Evolutionary conservation across 2,888 invertebrate species (phyloP).

Genomic region (Scotopteryx bipunctaria): DNA sequence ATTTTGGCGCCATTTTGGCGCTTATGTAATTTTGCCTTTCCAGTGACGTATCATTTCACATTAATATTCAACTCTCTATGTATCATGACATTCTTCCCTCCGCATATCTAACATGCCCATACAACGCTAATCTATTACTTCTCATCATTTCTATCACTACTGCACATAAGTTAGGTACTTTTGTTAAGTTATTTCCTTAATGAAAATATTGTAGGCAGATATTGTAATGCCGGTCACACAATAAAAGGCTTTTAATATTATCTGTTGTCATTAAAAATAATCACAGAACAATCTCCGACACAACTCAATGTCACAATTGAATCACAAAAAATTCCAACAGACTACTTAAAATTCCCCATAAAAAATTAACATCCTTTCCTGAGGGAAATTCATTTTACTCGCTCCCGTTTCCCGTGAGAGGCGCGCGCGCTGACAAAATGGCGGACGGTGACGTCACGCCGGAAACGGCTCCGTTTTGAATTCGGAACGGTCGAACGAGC

Average conservation of each 20-base stretch:
- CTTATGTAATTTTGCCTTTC: too few species aligned
- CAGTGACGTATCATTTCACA: too few species aligned
- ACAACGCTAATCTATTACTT: too few species aligned
- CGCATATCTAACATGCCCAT: too few species aligned
- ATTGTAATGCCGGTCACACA: neutral
- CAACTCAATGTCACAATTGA: constrained; percentile 23
- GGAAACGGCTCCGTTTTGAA: constrained; percentile 82
- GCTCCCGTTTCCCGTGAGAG: constrained; percentile 74
- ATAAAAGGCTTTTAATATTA: neutral
- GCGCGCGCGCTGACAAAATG: constrained; percentile 71
- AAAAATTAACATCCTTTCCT: constrained; percentile 61
- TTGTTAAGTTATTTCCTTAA: too few species aligned
- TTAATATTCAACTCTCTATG: too few species aligned
- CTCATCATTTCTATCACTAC: too few species aligned
- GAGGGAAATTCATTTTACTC: constrained; percentile 71
- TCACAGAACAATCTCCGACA: constrained; percentile 6
- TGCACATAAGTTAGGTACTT: too few species aligned
- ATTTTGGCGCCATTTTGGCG: too few species aligned
- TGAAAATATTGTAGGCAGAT: too few species aligned
- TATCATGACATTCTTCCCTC: too few species aligned
- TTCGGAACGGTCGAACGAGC: constrained; percentile 82
- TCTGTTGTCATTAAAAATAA: constrained; percentile 15
- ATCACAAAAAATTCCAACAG: constrained; percentile 26
- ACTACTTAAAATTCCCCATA: constrained; percentile 40
- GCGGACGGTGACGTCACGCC: constrained; percentile 76